These are phyloP conservation scores for Endomychus coccineus DNA, from an alignment of 2,888 invertebrate genomes.

Conservation along the genomic window DNA sequence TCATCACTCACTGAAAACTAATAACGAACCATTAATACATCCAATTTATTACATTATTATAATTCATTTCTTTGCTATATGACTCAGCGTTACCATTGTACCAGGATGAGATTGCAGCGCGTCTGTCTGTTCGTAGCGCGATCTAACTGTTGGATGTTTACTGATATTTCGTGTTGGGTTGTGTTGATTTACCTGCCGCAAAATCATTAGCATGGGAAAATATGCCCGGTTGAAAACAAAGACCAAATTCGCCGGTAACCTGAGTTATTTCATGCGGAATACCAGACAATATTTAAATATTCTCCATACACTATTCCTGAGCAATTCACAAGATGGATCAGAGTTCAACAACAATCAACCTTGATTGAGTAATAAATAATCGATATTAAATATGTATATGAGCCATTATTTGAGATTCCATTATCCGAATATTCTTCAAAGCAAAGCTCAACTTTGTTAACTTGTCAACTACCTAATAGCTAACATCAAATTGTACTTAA, in stretches of 20 bases:
- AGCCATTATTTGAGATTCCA: too few relatives aligned
- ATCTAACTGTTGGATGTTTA: not conserved
- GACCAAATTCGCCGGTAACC: conserved; percentile 2
- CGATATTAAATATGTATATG: too few relatives aligned
- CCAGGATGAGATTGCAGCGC: conserved; percentile 15
- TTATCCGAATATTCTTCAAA: too few relatives aligned
- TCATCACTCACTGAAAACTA: conserved; percentile 43
- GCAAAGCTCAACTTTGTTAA: too few relatives aligned
- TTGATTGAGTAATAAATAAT: too few relatives aligned
- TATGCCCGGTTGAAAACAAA: conserved; percentile 29
- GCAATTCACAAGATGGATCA: too few relatives aligned
- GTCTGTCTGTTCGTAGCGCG: not conserved
- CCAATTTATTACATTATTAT: conserved; percentile 46
- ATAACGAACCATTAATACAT: conserved; percentile 43
- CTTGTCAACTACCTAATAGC: too few relatives aligned
- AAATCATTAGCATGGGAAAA: conserved; percentile 41
- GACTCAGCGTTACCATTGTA: conserved; percentile 34
- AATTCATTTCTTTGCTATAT: conserved; percentile 40
- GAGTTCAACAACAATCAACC: too few relatives aligned
- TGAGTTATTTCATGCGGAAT: conserved; percentile 5
- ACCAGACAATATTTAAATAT: too few relatives aligned
- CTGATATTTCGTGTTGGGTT: conserved; percentile 17
- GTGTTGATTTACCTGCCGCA: conserved; percentile 30
- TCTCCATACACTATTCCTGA: too few relatives aligned
- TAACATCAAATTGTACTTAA: too few relatives aligned